Evolutionary conservation across 64 coral and sea anemone species (phyloP), one percentile per base, ranked within the genome.

Genomic region (Montipora capricornis): DNA sequence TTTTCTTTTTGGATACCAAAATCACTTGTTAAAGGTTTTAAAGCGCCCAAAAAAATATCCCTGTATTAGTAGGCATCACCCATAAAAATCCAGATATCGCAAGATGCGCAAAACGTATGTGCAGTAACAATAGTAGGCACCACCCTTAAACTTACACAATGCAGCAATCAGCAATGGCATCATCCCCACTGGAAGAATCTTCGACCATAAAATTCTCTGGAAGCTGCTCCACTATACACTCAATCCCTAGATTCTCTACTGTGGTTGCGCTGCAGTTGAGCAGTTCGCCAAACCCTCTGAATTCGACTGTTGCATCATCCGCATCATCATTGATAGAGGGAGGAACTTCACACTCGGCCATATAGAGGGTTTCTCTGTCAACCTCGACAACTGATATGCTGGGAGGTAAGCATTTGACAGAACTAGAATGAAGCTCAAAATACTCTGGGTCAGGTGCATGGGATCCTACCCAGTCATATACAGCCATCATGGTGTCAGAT

Each of bases 381-480:
- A 52, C 71, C 49, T 48, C 69, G 2, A 22, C 44, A 29, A 75
- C 70, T 76, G 86, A 70, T 16, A 16, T 22, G 44, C 44, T 59
- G 4, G 86, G 86, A 76, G 57, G 24, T 11, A 88, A 59, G 78
- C 78, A 80, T 49, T 80, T 80, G 71, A 14, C 74, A 76, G 7
- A 9, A 57, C 22, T 76, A 15, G 49, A 76, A 58, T 50, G 20
- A 58, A 88, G 86, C 64, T 88, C 70, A 75, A 88, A 88, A 24
- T 88, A 55, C 20, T 73, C 69, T 37, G 73, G 86, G 5, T 75
- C 73, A n/a, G 49, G 68, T 75, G 69, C 17, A 24, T 55, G 73
- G 4, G 86, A 88, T 50, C 86, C 86, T 58, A 76, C 70, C 86
- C 60, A 64, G 14, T 64, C 60, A 64, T 64, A 64, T 15, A 64